Evolutionary conservation across 2,797 vertebrate species (phyloP), one percentile per base, ranked within the genome.

Genomic region (Okamejei kenojei): DNA sequence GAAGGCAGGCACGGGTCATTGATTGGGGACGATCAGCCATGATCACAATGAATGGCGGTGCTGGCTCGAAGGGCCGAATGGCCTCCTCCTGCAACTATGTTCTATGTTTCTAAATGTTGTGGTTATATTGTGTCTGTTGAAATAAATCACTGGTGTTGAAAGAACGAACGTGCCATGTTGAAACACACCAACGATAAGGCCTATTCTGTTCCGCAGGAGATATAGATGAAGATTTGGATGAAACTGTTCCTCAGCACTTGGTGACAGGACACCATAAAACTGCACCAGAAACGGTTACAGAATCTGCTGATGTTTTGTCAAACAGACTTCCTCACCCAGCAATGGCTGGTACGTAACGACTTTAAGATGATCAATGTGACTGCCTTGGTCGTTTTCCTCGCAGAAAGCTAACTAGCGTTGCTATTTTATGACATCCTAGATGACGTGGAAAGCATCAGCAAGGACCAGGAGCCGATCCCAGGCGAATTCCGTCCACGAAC

Each of bases 161-260:
- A 71, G 68, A 71, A 71, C 19, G 0, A 15, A 5, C 21, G 68
- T 71, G 19, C 19, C 21, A 19, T 15, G 68, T 21, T 61, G 45
- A 58, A 15, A 10, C 38, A 21, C 71, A 26, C 68, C 21, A 73
- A 29, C 38, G 68, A 65, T 29, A 32, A 7, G 13, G 15, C 13
- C 0, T 74, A 54, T 73, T 91, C 68, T 74, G 9, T 74, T 74
- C 6, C 19, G 7, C 38, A 91, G 90, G 90, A 91, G 71, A 91
- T 74, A 38, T 96, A 7, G 96, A 97, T 88, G 97, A 97, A 8
- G 97, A 97, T 74, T 94, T 96, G 94, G 96, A 95, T 90, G 96
- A 96, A 0, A 91, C 94, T 84, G 93, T 95, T 6, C 93, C 94
- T 93, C 96, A 94, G 65, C 71, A 96, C 10, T 94, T 94, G 32